Evolutionary conservation across 2,888 invertebrate genomes (phyloP).

Genomic region (Eupithecia vulgata): DNA sequence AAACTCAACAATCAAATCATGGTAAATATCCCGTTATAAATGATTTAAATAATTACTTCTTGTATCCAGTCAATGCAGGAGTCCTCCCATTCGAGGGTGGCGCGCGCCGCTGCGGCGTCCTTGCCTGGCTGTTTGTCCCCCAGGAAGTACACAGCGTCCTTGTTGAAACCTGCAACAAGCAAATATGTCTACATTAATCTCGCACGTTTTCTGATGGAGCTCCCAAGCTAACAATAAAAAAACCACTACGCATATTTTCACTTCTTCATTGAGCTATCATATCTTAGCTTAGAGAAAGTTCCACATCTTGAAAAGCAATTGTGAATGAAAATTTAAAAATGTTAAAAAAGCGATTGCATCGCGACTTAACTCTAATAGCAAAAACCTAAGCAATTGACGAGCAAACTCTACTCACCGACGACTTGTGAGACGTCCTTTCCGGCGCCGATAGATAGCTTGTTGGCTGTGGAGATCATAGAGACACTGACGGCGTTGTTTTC

Average conservation of each 20-base stretch:
- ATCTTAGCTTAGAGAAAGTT: not conserved
- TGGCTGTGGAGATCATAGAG: conserved; percentile 85
- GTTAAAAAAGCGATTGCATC: too few species aligned
- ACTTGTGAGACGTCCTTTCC: conserved; percentile 83
- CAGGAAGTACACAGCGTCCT: conserved; percentile 85
- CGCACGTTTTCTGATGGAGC: not conserved
- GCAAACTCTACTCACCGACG: conserved; percentile 72
- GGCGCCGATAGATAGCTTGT: conserved; percentile 79
- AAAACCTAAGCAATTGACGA: too few species aligned
- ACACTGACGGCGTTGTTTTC: conserved; percentile 84
- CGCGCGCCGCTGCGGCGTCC: conserved; percentile 81
- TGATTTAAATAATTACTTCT: conserved; percentile 77
- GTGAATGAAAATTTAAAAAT: too few species aligned
- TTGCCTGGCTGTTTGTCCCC: conserved; percentile 87
- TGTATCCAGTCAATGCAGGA: conserved; percentile 88
- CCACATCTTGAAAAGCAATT: not conserved
- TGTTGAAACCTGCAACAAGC: conserved; percentile 70
- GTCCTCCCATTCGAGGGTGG: conserved; percentile 82
- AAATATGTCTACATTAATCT: not conserved
- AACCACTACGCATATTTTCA: not conserved
- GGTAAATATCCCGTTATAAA: too few species aligned
- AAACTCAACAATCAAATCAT: too few species aligned
- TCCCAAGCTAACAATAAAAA: not conserved
- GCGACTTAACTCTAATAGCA: too few species aligned
- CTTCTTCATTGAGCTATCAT: not conserved